Conservation (phyloP, 2,113 vertebrate genomes). For the Rhinolophus sinicus region DNA sequence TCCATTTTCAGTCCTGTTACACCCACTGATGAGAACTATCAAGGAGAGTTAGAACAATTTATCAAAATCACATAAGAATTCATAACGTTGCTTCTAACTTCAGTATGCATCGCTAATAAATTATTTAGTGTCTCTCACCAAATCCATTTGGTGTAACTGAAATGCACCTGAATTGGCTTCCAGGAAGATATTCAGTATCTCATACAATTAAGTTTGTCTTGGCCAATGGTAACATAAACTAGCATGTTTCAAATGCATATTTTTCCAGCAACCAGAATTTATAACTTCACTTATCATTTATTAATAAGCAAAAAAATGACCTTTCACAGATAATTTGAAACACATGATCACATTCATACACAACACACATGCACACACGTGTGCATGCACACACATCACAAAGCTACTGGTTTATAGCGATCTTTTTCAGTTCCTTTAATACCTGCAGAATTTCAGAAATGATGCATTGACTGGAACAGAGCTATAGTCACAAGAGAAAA, state of each 20-base stretch:
- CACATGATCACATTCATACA: neutral
- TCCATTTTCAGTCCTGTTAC: constrained; percentile 12
- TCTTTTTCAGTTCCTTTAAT: constrained; percentile 38
- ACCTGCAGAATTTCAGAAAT: neutral
- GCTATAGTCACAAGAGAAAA: neutral
- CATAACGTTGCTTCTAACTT: neutral
- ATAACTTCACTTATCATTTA: neutral
- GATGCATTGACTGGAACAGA: neutral
- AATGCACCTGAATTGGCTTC: neutral
- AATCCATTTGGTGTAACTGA: constrained; percentile 8
- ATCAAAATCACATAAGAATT: neutral
- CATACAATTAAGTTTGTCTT: constrained; percentile 4
- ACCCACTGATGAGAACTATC: neutral
- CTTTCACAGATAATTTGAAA: constrained; percentile 27
- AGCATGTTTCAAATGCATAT: neutral
- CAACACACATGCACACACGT: neutral
- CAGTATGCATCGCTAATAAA: neutral
- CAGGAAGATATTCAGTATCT: neutral
- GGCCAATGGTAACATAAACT: neutral
- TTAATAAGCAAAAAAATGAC: constrained; percentile 20
- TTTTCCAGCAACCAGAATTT: neutral
- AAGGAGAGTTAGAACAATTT: neutral
- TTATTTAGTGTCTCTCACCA: neutral
- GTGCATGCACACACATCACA: neutral
- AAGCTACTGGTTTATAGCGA: neutral